phyloP scores from a whole-genome alignment of 2,113 vertebrate genomes.

The Corythaeola cristata region DNA sequence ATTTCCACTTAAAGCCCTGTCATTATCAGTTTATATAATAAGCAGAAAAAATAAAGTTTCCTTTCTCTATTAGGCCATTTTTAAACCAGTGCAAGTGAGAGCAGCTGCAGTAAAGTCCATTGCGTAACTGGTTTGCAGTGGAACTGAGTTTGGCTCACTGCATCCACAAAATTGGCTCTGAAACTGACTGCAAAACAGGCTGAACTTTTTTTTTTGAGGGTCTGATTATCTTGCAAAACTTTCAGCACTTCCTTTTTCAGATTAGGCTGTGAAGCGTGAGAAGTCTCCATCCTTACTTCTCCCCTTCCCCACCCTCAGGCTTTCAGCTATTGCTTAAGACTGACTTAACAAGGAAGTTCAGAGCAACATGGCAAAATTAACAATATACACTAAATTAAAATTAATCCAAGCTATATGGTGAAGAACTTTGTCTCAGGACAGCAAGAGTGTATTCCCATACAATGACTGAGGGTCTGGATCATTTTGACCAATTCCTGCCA shows the following conservation, averaged over 20 bases:
- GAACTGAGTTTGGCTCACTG: neutral
- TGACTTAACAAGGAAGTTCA: neutral
- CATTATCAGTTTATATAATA: neutral
- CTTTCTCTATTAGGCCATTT: neutral
- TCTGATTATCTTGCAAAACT: slow-evolving; percentile 22
- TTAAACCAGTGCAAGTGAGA: neutral
- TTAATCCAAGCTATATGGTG: neutral
- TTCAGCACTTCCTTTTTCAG: slow-evolving; percentile 25
- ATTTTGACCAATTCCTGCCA: neutral
- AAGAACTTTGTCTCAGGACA: neutral
- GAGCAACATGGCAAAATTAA: neutral
- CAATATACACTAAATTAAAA: neutral
- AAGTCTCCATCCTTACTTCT: neutral
- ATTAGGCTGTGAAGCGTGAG: neutral
- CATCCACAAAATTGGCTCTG: neutral
- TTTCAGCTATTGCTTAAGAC: slow-evolving; percentile 24
- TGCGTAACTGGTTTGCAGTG: neutral
- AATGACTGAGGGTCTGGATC: neutral
- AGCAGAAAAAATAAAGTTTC: neutral
- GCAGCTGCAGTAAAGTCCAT: neutral
- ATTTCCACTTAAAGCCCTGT: neutral
- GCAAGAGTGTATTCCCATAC: neutral
- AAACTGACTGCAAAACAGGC: neutral
- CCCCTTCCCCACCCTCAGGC: neutral
- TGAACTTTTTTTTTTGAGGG: neutral